phyloP scores from a whole-genome alignment of 1,140 invertebrate species.

The Drosophila navojoa region DNA sequence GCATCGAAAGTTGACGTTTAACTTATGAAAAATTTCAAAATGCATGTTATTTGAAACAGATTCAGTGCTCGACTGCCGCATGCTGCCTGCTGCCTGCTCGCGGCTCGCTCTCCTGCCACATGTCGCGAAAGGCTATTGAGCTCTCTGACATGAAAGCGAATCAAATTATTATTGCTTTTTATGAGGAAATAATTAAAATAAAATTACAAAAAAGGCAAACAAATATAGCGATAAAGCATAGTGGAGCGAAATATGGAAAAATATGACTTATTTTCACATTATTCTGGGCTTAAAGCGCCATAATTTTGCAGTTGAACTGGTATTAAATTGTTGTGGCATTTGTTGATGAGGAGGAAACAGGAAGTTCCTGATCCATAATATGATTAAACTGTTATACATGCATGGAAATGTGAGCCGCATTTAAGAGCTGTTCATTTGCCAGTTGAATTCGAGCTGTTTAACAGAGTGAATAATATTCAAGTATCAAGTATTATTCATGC shows the following conservation, averaged over 20 bases:
- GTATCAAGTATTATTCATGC: too few species aligned
- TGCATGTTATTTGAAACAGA: slow-evolving; percentile 55
- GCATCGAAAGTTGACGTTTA: slow-evolving; percentile 67
- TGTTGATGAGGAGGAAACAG: too few species aligned
- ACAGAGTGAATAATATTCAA: too few species aligned
- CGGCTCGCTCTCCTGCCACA: slow-evolving; percentile 17
- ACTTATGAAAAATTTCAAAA: slow-evolving; percentile 64
- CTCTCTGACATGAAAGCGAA: slow-evolving; percentile 40
- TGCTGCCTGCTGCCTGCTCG: not conserved
- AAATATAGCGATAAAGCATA: slow-evolving; percentile 1
- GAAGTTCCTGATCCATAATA: too few species aligned
- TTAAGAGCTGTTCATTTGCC: too few species aligned
- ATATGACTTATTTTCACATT: slow-evolving; percentile 30
- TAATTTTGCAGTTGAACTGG: slow-evolving; percentile 49
- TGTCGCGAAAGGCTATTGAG: slow-evolving; percentile 32
- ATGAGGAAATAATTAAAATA: slow-evolving; percentile 31
- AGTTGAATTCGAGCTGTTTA: too few species aligned
- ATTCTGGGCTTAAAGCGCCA: slow-evolving; percentile 28
- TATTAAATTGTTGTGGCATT: slow-evolving; percentile 43
- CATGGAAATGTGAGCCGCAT: too few species aligned
- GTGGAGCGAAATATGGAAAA: not conserved
- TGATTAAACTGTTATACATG: too few species aligned
- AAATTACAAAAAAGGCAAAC: not conserved
- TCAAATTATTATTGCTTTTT: slow-evolving; percentile 56
- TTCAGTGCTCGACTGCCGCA: slow-evolving; percentile 53